A percentile compares a stretch with the other conserved stretches of the same genome.
phyloP scores from a whole-genome alignment of 2,113 vertebrate genomes.

The Brevimyrus niger region DNA sequence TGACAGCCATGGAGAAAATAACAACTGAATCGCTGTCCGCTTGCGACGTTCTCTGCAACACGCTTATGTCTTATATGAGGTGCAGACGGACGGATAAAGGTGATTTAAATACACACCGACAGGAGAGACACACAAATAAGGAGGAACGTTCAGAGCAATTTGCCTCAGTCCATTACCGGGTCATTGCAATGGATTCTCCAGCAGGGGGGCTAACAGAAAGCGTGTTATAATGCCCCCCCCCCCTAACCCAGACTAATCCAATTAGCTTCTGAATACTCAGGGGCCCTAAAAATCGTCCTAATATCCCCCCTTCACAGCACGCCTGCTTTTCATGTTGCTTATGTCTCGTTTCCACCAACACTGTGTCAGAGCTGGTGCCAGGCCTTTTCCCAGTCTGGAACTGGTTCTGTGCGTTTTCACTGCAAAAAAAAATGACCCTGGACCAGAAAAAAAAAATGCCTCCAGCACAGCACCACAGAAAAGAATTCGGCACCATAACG shows the following conservation, averaged over 20 bases:
- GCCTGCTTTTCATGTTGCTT: too few species aligned
- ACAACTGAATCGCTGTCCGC: neutral
- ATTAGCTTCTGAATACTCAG: neutral
- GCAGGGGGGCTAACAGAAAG: neutral
- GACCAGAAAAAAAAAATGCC: neutral
- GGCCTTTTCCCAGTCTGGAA: too few species aligned
- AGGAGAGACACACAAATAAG: neutral
- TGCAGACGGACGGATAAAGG: neutral
- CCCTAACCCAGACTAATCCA: neutral
- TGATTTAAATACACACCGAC: neutral
- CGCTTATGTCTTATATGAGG: neutral
- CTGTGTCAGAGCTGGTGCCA: too few species aligned
- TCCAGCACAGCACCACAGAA: neutral
- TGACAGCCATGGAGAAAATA: neutral
- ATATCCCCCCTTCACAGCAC: too few species aligned
- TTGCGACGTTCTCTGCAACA: neutral
- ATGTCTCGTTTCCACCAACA: too few species aligned
- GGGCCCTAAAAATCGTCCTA: neutral
- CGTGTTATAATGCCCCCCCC: neutral
- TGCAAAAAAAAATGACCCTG: too few species aligned
- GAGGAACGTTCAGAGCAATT: neutral
- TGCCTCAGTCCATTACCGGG: neutral
- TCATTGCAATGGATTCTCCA: neutral
- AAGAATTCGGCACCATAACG: neutral
- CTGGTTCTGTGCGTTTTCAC: too few species aligned